Conservation (phyloP, 2,797 vertebrate genomes). For the Salmo trutta region DNA sequence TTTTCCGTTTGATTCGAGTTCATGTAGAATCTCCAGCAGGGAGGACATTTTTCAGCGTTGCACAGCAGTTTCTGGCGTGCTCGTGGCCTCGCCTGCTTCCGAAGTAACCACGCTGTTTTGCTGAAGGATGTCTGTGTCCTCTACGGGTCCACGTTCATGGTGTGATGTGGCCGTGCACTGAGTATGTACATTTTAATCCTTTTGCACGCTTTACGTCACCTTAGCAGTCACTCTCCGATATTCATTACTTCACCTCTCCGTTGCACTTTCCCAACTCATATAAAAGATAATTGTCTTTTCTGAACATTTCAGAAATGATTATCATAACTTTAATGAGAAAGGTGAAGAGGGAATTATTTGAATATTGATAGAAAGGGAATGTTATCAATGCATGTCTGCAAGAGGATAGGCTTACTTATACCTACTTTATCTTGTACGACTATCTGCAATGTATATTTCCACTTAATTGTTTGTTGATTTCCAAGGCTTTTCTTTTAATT, state of each 20-base stretch:
- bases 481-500: background rate
- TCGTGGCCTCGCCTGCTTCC: background rate
- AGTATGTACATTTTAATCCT: conserved; percentile 53
- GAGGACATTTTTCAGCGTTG: conserved; percentile 38
- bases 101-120: conserved; percentile 29
- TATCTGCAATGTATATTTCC: background rate
- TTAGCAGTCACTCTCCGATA: conserved; percentile 56
- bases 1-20: conserved; percentile 58
- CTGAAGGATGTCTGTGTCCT: conserved; percentile 26
- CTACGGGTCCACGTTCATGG: conserved; percentile 15
- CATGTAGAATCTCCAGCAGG: conserved; percentile 55
- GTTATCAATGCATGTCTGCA: conserved; percentile 17
- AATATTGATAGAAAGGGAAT: conserved; percentile 24
- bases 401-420: background rate
- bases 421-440: background rate
- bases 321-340: conserved; percentile 25
- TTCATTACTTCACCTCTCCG: conserved; percentile 44
- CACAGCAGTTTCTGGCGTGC: conserved; percentile 15
- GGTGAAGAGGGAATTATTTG: conserved; percentile 11
- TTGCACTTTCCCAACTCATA: conserved; percentile 33
- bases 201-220: conserved; percentile 54
- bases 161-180: conserved; percentile 36
- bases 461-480: background rate
- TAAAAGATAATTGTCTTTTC: conserved; percentile 46
- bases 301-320: conserved; percentile 27